phyloP scores from a whole-genome alignment of 2,888 invertebrate genomes.

The Dimorphilus gyrociliatus region DNA sequence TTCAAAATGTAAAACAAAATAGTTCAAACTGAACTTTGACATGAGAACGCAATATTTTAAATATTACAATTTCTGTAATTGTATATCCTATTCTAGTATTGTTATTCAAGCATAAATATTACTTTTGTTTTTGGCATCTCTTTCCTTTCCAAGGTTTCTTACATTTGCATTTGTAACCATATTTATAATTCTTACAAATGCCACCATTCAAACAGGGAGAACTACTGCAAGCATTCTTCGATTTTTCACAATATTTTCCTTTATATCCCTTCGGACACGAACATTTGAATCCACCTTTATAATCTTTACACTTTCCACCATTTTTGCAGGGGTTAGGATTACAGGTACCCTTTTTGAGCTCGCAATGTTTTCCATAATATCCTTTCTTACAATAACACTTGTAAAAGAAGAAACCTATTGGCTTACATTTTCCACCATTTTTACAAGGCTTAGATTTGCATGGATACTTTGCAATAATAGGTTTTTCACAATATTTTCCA shows the following conservation, averaged over 20 bases:
- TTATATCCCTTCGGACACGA: slow-evolving; percentile 5
- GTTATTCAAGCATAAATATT: too few relatives aligned
- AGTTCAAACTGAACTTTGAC: too few relatives aligned
- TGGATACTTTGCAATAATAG: too few relatives aligned
- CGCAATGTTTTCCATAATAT: slow-evolving; percentile 59
- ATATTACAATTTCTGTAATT: too few relatives aligned
- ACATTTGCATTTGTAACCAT: slow-evolving; percentile 11
- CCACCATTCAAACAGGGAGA: slow-evolving; percentile 41
- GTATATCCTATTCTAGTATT: too few relatives aligned
- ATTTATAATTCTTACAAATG: slow-evolving; percentile 7
- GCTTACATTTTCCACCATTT: too few relatives aligned
- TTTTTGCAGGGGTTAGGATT: slow-evolving; percentile 16
- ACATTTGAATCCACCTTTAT: slow-evolving; percentile 29
- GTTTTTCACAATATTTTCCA: slow-evolving; percentile 2
- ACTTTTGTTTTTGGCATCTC: too few relatives aligned
- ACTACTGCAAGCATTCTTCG: slow-evolving; percentile 36
- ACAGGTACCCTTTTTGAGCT: slow-evolving; percentile 43
- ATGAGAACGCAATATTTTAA: too few relatives aligned
- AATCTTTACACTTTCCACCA: slow-evolving; percentile 43
- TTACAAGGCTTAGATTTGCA: too few relatives aligned
- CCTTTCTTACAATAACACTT: slow-evolving; percentile 50
- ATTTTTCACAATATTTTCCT: slow-evolving; percentile 13
- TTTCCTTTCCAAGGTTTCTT: too few relatives aligned
- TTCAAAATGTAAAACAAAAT: too few relatives aligned
- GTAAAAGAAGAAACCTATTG: too few relatives aligned